Evolutionary conservation across 2,888 invertebrate genomes (phyloP).

Genomic region (Hydriomena furcata): DNA sequence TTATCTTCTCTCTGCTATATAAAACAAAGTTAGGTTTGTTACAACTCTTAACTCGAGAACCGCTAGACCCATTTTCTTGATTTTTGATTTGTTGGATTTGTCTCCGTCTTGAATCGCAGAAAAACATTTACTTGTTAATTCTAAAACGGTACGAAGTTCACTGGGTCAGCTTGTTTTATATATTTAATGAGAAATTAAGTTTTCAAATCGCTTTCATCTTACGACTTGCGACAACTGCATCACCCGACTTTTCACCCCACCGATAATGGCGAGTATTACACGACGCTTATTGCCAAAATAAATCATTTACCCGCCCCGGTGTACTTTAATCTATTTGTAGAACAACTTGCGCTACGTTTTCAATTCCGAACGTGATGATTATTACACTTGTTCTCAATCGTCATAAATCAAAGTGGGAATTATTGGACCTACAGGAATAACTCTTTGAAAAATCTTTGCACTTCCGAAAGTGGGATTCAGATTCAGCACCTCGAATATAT

Average conservation of each 20-base stretch:
- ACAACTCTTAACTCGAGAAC: no score
- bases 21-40: no score
- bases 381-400: slow-evolving; percentile 24
- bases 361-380: slow-evolving; percentile 30
- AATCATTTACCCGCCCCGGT: slow-evolving; percentile 62
- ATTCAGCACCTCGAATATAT: no score
- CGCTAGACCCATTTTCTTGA: no score
- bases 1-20: no score
- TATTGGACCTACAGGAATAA: background rate
- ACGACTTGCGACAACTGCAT: slow-evolving; percentile 31
- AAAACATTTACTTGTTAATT: no score
- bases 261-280: slow-evolving; percentile 70
- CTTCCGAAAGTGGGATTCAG: no score
- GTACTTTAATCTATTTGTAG: slow-evolving; percentile 56
- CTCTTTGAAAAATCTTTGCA: background rate
- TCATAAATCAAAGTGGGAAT: slow-evolving; percentile 16
- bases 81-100: no score
- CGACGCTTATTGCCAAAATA: slow-evolving; percentile 77
- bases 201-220: slow-evolving; percentile 24
- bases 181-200: no score
- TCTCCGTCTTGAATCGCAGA: no score
- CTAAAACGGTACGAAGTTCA: no score
- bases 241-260: slow-evolving; percentile 30
- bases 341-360: slow-evolving; percentile 34
- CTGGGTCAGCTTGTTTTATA: background rate